phyloP scores from a whole-genome alignment of 1,140 invertebrate species.

The Alviniconcha marisindica region DNA sequence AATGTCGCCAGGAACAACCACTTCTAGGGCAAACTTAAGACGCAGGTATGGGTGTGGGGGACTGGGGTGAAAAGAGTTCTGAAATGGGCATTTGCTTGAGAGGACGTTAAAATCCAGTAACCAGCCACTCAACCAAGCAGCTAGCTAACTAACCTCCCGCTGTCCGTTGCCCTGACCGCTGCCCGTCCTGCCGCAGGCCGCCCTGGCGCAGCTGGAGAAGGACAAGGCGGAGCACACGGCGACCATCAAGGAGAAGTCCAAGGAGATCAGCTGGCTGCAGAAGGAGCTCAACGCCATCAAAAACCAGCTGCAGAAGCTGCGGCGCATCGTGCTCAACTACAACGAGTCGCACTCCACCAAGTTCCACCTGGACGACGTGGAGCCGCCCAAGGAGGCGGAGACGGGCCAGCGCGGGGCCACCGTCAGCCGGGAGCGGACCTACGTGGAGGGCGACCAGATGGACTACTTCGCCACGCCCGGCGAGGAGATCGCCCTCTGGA shows the following conservation, averaged over 20 bases:
- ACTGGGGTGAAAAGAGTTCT: too few species aligned
- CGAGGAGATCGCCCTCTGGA: constrained; percentile 52
- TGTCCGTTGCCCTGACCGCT: too few species aligned
- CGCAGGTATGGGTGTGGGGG: too few species aligned
- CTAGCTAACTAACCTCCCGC: too few species aligned
- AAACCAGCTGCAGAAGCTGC: constrained; percentile 51
- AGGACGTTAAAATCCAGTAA: too few species aligned
- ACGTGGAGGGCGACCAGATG: constrained; percentile 58
- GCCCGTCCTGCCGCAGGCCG: background rate
- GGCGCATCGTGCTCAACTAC: constrained; percentile 56
- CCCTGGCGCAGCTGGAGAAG: constrained; percentile 39
- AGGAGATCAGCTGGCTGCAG: constrained; percentile 55
- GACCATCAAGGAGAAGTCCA: constrained; percentile 47
- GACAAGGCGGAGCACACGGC: constrained; percentile 49
- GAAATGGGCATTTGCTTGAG: too few species aligned
- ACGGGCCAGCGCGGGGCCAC: background rate
- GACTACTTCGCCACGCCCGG: constrained; percentile 46
- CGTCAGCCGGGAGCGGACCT: constrained; percentile 46
- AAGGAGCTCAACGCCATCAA: constrained; percentile 52
- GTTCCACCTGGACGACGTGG: constrained; percentile 58
- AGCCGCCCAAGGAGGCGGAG: background rate
- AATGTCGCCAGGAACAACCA: too few species aligned
- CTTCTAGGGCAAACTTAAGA: too few species aligned
- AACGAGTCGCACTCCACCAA: constrained; percentile 54
- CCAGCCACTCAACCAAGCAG: too few species aligned